phyloP scores from a whole-genome alignment of 2,797 vertebrate species.

The Onychomys arenicola region DNA sequence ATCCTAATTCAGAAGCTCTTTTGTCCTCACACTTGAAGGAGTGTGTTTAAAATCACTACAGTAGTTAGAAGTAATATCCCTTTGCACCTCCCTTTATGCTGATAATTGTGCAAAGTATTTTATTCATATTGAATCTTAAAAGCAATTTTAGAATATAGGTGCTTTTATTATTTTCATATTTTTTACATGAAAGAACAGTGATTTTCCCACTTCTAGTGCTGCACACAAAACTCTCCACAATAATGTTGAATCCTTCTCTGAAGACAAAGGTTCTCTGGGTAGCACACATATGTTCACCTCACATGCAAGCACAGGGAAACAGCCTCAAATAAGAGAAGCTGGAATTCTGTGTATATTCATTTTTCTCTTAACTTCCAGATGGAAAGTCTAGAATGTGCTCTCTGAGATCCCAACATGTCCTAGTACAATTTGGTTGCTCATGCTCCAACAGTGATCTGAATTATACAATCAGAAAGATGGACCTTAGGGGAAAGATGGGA shows the following conservation, averaged over 20 bases:
- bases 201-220: background rate
- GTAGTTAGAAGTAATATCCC: background rate
- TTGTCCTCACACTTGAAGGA: background rate
- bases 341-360: background rate
- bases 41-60: background rate
- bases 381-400: background rate
- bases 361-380: background rate
- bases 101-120: background rate
- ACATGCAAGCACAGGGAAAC: background rate
- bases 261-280: background rate
- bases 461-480: background rate
- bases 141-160: background rate
- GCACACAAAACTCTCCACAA: background rate
- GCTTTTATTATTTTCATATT: background rate
- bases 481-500: background rate
- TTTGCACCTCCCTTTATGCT: background rate
- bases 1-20: background rate
- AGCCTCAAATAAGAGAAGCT: background rate
- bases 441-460: background rate
- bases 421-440: background rate
- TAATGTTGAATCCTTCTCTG: background rate
- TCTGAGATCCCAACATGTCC: background rate
- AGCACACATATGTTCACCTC: background rate
- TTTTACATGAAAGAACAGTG: background rate
- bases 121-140: background rate